phyloP scores from a whole-genome alignment of 2,888 invertebrate genomes.

The Chironomus riparius region DNA sequence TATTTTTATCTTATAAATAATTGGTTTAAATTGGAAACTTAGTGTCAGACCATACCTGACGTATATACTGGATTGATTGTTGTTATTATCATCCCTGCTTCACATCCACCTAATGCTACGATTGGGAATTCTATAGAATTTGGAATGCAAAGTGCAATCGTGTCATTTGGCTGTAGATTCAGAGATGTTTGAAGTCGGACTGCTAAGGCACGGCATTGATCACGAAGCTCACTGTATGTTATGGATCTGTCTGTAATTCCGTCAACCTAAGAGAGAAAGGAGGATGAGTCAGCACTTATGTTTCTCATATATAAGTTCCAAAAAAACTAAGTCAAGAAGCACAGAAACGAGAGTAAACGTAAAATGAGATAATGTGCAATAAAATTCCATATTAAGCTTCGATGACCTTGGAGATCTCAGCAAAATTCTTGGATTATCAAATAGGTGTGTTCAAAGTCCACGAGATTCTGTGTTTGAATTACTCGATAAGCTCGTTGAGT shows the following conservation, averaged over 20 bases:
- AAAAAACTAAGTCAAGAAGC: too few relatives aligned
- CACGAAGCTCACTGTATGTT: slow-evolving; percentile 58
- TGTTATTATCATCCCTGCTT: slow-evolving; percentile 60
- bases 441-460: too few relatives aligned
- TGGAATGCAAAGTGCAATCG: slow-evolving; percentile 60
- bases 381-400: too few relatives aligned
- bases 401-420: too few relatives aligned
- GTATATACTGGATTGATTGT: slow-evolving; percentile 70
- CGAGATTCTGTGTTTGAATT: too few relatives aligned
- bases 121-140: slow-evolving; percentile 69
- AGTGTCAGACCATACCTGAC: slow-evolving; percentile 41
- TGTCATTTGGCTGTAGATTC: slow-evolving; percentile 55
- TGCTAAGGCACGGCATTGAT: slow-evolving; percentile 54
- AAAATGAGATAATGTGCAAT: too few relatives aligned
- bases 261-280: slow-evolving; percentile 51
- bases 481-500: too few relatives aligned
- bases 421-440: too few relatives aligned
- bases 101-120: slow-evolving; percentile 54
- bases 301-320: too few relatives aligned
- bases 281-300: too few relatives aligned
- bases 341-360: too few relatives aligned
- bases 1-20: neutral
- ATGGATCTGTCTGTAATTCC: slow-evolving; percentile 61
- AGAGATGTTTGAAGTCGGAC: slow-evolving; percentile 57
- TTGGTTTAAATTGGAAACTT: neutral